A percentile compares a stretch with the other conserved stretches of the same genome.
Conservation (phyloP, 2,797 vertebrate genomes). For the Pangasius larnaudii region DNA sequence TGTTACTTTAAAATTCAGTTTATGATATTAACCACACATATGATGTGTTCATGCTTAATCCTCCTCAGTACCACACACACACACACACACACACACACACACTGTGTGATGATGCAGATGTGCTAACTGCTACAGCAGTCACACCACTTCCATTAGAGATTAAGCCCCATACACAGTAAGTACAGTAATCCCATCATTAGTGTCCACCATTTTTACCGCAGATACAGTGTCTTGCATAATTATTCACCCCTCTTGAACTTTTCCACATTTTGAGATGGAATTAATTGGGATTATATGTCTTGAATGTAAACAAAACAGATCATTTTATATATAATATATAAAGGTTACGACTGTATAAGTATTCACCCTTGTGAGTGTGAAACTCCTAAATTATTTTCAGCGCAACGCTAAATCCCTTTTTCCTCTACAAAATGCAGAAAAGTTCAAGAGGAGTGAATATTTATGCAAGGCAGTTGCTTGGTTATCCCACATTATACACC, state of each 20-base stretch:
- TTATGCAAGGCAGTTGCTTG: not conserved
- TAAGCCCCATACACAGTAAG: slow-evolving; percentile 22
- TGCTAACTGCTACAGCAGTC: not conserved
- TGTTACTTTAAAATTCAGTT: not conserved
- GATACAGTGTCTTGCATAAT: not conserved
- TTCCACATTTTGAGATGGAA: not conserved
- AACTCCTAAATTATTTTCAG: not conserved
- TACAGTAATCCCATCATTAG: slow-evolving; percentile 27
- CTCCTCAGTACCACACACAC: not conserved
- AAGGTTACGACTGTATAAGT: too few relatives aligned
- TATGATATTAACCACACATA: not conserved
- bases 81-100: slow-evolving; percentile 15
- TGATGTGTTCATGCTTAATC: not conserved
- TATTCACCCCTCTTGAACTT: not conserved
- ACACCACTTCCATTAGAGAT: slow-evolving; percentile 37
- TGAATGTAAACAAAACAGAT: not conserved
- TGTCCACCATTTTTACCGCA: slow-evolving; percentile 17
- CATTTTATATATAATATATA: not conserved
- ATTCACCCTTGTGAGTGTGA: not conserved
- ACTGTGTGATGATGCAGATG: not conserved
- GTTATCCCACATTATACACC: not conserved
- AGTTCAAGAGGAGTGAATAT: not conserved
- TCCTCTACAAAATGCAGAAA: not conserved
- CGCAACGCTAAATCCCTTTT: not conserved
- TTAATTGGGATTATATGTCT: not conserved